Conservation (phyloP, 1,140 invertebrate genomes). For the Pogonus chalceus region DNA sequence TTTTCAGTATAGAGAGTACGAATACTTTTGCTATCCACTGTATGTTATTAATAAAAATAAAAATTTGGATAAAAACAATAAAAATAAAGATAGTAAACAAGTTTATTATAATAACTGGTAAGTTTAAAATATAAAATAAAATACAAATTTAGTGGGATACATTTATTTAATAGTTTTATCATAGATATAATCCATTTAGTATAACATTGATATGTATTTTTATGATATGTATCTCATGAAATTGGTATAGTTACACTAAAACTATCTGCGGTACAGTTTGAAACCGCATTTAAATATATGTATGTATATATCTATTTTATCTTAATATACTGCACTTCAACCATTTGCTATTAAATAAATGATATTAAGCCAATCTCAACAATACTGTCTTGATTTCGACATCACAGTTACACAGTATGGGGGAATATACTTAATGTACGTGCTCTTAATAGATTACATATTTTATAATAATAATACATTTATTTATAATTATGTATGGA, state of each 20-base stretch:
- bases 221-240: conserved; percentile 2
- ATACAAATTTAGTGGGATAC: conserved; percentile 1
- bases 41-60: too few relatives aligned
- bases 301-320: not conserved
- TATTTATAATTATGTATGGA: too few relatives aligned
- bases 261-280: not conserved
- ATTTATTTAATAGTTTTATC: conserved; percentile 1
- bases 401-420: conserved; percentile 1
- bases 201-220: conserved; percentile 7
- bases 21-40: too few relatives aligned
- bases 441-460: too few relatives aligned
- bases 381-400: not conserved
- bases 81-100: too few relatives aligned
- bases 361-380: not conserved
- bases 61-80: too few relatives aligned
- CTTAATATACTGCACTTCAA: not conserved
- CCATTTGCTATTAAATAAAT: not conserved
- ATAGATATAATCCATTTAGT: conserved; percentile 4
- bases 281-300: not conserved
- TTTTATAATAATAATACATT: too few relatives aligned
- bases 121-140: too few relatives aligned
- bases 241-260: not conserved
- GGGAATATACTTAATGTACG: too few relatives aligned
- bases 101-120: too few relatives aligned
- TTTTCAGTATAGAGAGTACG: too few relatives aligned